A percentile compares a stretch with the other conserved stretches of the same genome.
Evolutionary conservation across 2,797 vertebrate species (phyloP).

Genomic region (Atherinosoma microstoma): DNA sequence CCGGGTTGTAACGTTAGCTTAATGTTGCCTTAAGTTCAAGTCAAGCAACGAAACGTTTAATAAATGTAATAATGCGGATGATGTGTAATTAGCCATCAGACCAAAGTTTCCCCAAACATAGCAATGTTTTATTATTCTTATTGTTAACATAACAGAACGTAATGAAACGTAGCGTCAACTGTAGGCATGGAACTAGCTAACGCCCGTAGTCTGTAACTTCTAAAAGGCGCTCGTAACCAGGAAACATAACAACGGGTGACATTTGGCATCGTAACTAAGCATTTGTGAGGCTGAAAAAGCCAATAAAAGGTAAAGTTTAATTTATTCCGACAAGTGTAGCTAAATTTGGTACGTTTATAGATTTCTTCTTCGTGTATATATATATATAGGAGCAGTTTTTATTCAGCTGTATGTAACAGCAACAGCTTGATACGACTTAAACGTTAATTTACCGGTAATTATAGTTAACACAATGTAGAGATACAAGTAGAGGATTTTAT

Average conservation of each 20-base stretch:
- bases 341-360: background rate
- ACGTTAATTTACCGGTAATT: slow-evolving; percentile 22
- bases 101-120: background rate
- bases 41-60: background rate
- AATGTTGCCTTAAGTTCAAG: background rate
- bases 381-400: background rate
- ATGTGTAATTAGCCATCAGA: background rate
- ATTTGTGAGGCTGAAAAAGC: background rate
- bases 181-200: background rate
- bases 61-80: background rate
- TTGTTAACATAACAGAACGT: too few relatives aligned
- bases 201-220: slow-evolving; percentile 17
- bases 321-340: background rate
- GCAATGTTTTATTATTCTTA: background rate
- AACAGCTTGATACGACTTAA: background rate
- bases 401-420: background rate
- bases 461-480: background rate
- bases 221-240: slow-evolving; percentile 7
- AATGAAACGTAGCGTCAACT: too few relatives aligned
- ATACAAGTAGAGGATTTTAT: background rate
- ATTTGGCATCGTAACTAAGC: background rate
- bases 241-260: background rate
- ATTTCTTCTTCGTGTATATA: background rate
- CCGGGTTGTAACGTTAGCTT: slow-evolving; percentile 1
- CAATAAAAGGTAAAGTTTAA: background rate